These are phyloP conservation scores for Saturnia japonica DNA, from an alignment of 2,888 invertebrate genomes.

Conservation along the genomic window DNA sequence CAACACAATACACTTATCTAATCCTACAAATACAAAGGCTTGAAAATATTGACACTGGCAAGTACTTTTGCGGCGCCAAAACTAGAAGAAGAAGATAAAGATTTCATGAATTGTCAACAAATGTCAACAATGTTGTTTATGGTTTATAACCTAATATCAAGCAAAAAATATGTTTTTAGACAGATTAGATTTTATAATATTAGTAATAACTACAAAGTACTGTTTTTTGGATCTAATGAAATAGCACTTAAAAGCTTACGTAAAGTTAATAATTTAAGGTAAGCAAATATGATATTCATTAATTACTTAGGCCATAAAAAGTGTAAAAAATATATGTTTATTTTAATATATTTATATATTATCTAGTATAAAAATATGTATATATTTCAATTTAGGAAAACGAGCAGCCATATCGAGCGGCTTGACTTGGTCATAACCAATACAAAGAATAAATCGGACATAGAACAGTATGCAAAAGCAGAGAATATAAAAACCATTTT, in stretches of 20 bases:
- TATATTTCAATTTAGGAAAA: constrained; percentile 68
- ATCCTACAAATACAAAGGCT: too few species aligned
- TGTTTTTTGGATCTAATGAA: constrained; percentile 93
- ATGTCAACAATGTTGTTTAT: constrained; percentile 38
- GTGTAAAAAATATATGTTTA: background rate
- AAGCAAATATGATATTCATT: constrained; percentile 1
- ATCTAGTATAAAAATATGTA: background rate
- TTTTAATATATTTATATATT: constrained; percentile 3
- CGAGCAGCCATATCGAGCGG: constrained; percentile 70
- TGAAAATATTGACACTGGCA: background rate
- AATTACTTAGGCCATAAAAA: background rate
- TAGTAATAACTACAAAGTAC: constrained; percentile 55
- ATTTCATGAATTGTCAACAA: background rate
- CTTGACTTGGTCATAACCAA: constrained; percentile 88
- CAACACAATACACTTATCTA: too few species aligned
- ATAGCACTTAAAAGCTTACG: constrained; percentile 90
- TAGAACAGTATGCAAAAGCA: constrained; percentile 85
- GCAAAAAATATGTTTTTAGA: constrained; percentile 41
- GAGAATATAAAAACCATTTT: constrained; percentile 82
- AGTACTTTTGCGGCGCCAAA: background rate
- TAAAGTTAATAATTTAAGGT: constrained; percentile 86
- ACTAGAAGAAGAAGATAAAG: background rate
- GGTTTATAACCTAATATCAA: constrained; percentile 58
- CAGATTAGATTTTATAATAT: constrained; percentile 33
- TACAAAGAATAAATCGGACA: constrained; percentile 81